These are phyloP conservation scores for Aviceda subcristata DNA, from an alignment of 2,113 vertebrate species.

Conservation along the genomic window DNA sequence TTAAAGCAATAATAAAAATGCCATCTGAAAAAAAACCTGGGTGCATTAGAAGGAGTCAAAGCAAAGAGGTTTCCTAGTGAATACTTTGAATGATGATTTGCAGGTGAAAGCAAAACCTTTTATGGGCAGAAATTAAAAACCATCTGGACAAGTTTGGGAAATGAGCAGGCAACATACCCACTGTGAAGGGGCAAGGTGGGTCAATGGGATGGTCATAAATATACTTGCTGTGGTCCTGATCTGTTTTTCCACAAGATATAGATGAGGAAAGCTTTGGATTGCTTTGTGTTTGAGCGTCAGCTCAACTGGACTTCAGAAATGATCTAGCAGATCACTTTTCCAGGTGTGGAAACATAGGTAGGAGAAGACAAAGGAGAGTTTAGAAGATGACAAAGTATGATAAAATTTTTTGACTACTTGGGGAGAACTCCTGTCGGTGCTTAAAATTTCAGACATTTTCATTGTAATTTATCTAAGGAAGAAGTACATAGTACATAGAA, in stretches of 20 bases:
- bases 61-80: background rate
- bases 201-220: background rate
- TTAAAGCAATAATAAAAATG: background rate
- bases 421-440: background rate
- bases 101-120: background rate
- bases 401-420: background rate
- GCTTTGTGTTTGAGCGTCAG: background rate
- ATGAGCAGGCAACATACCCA: background rate
- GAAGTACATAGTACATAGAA: background rate
- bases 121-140: background rate
- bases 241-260: background rate
- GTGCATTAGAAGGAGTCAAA: background rate
- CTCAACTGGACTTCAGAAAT: background rate
- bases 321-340: background rate
- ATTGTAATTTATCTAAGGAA: background rate
- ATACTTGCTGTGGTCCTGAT: background rate
- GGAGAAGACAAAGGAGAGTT: background rate
- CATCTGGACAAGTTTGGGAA: background rate
- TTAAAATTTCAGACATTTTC: background rate
- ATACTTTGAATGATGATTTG: background rate
- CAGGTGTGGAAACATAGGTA: background rate
- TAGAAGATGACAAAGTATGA: background rate
- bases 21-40: background rate
- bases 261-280: background rate
- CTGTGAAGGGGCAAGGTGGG: background rate